Percentiles rank a stretch among this genome's conserved stretches.
These are phyloP conservation scores for Apodemia zela DNA, from an alignment of 2,888 invertebrate genomes.

Conservation along the genomic window DNA sequence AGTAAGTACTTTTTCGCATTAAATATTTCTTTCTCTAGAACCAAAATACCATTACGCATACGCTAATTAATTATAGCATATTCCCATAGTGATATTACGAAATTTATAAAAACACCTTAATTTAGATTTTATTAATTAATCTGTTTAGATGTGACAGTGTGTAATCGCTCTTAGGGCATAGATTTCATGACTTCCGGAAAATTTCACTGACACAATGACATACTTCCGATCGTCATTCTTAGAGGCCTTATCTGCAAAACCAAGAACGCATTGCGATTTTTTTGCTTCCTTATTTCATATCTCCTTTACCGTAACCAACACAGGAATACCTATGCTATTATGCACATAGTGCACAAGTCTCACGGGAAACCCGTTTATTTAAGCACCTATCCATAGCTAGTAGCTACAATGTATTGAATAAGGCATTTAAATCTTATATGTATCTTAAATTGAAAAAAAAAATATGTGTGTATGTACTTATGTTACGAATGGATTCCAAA, in stretches of 20 bases:
- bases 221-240: conserved; percentile 32
- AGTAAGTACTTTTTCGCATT: too few species aligned
- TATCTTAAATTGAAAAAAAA: too few species aligned
- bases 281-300: conserved; percentile 28
- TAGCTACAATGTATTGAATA: background rate
- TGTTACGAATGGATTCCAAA: too few species aligned
- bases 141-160: background rate
- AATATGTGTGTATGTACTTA: too few species aligned
- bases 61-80: too few species aligned
- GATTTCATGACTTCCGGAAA: conserved; percentile 30
- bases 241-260: conserved; percentile 24
- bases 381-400: background rate
- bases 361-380: conserved; percentile 5
- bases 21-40: too few species aligned
- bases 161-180: conserved; percentile 10
- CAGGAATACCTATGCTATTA: conserved; percentile 11
- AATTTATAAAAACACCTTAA: background rate
- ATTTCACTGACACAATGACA: conserved; percentile 36
- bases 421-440: background rate
- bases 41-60: too few species aligned
- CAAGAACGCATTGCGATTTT: conserved; percentile 27
- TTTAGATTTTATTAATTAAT: background rate
- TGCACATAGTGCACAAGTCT: conserved; percentile 3
- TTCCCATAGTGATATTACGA: too few species aligned
- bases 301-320: conserved; percentile 13